Base-by-base conservation (phyloP, 1,140 invertebrate species). In the Meloidogyne floridensis region DNA sequence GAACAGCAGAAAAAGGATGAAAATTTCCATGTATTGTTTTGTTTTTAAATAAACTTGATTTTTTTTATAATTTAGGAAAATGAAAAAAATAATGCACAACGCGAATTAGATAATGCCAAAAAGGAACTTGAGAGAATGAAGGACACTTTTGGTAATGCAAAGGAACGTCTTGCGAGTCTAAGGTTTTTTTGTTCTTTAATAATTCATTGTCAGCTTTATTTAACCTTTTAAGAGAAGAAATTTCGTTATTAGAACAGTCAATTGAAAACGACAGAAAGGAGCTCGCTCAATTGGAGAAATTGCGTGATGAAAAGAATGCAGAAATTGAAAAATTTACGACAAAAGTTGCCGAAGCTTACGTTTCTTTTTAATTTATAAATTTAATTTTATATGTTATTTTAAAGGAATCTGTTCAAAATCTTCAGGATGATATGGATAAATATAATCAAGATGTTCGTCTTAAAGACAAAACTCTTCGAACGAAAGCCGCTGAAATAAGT, bases 51-150 rank as follows among this genome's bases (percentile, higher is more conserved):
- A n/a, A 65, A n/a, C n/a, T n/a, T n/a, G n/a, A n/a, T n/a, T n/a
- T 43, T 15, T 15, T 59, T 59, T 0, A 77, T 69, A 20, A 79
- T 84, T 56, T 47, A 81, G 73, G 86, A 84, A 15, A 81, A 80
- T 2, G 84, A 88, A 74, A 89, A 87, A 54, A 85, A 77, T 18
- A 84, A 86, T 54, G 83, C 78, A 9, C 65, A 89, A 72, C 82
- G 87, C 51, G 81, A 86, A 54, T 72, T 87, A 78, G 82, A 81
- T 59, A 75, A 87, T 47, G 81, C 84, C 3, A 51, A 87, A 51
- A 77, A 87, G n/a, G 69, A 74, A 42, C 47, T 89, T n/a, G 86
- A 87, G 9, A 78, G 65, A 13, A 51, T 84, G 43, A 86, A 88
- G 71, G 80, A 54, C 15, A 80, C 74, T 51, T 87, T 85, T 47